phyloP scores from a whole-genome alignment of 2,888 invertebrate species.

The Unio delphinus region DNA sequence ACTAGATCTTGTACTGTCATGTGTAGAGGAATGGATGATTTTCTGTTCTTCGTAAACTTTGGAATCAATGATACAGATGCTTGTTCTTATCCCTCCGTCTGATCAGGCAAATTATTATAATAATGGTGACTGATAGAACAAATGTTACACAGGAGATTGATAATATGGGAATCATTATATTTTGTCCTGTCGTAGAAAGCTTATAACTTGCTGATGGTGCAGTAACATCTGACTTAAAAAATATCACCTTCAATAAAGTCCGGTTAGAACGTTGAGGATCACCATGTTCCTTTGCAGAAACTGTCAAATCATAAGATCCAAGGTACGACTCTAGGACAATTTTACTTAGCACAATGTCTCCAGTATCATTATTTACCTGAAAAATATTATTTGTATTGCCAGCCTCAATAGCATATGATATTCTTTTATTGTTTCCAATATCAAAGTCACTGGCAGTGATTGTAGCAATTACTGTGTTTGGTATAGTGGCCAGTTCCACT shows the following conservation, averaged over 20 bases:
- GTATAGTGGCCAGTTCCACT: constrained; percentile 35
- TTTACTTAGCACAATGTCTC: constrained; percentile 30
- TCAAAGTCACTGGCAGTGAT: constrained; percentile 37
- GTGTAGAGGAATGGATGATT: constrained; percentile 32
- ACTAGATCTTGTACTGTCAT: constrained; percentile 41
- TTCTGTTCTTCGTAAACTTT: constrained; percentile 44
- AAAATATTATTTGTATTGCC: constrained; percentile 27
- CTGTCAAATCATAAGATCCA: constrained; percentile 32
- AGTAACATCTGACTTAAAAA: constrained; percentile 25
- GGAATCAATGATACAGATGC: constrained; percentile 32
- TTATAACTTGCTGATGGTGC: constrained; percentile 1
- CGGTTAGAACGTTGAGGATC: constrained; percentile 20
- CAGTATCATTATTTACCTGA: constrained; percentile 27
- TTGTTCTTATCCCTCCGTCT: constrained; percentile 32
- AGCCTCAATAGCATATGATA: constrained; percentile 29
- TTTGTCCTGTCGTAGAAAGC: constrained; percentile 22
- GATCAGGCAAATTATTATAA: constrained; percentile 37
- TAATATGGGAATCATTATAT: constrained; percentile 42
- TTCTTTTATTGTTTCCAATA: constrained; percentile 28
- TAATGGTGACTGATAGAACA: constrained; percentile 40
- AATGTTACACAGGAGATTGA: constrained; percentile 44
- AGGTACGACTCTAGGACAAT: constrained; percentile 24
- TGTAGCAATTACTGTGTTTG: constrained; percentile 25
- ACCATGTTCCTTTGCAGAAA: constrained; percentile 39
- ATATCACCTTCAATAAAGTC: constrained; percentile 33